phyloP scores from a whole-genome alignment of 2,797 vertebrate genomes.

The Macropus fuliginosus region DNA sequence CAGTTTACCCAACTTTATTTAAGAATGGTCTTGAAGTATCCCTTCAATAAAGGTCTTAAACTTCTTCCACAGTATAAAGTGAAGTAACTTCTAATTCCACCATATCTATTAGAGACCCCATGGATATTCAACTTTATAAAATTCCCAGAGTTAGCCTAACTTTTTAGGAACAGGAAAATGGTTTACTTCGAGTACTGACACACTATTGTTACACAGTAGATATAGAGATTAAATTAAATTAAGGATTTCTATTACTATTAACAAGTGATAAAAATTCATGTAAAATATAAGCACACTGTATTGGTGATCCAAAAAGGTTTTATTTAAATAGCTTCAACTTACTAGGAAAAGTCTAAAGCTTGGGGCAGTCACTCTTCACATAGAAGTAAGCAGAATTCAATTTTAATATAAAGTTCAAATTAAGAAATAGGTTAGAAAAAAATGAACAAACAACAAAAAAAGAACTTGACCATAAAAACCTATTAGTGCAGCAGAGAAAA shows the following conservation, averaged over 20 bases:
- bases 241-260: slow-evolving; percentile 91
- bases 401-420: no score
- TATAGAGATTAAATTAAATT: slow-evolving; percentile 94
- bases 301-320: slow-evolving; percentile 91
- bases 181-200: slow-evolving; percentile 92
- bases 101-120: slow-evolving; percentile 86
- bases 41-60: slow-evolving; percentile 90
- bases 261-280: slow-evolving; percentile 86
- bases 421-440: no score
- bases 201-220: slow-evolving; percentile 93
- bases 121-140: slow-evolving; percentile 88
- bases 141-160: slow-evolving; percentile 88
- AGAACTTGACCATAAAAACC: no score
- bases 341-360: slow-evolving; percentile 85
- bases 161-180: slow-evolving; percentile 90
- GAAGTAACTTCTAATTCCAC: slow-evolving; percentile 86
- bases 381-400: no score
- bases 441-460: no score
- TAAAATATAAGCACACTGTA: slow-evolving; percentile 92
- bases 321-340: slow-evolving; percentile 87
- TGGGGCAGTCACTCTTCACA: no score
- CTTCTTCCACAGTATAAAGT: slow-evolving; percentile 88
- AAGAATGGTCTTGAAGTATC: slow-evolving; percentile 90
- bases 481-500: no score
- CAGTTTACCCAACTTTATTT: slow-evolving; percentile 86